A percentile compares a stretch with the other conserved stretches of the same genome.
Conservation (phyloP, 2,797 vertebrate species). For the Crocodylus rhombifer region DNA sequence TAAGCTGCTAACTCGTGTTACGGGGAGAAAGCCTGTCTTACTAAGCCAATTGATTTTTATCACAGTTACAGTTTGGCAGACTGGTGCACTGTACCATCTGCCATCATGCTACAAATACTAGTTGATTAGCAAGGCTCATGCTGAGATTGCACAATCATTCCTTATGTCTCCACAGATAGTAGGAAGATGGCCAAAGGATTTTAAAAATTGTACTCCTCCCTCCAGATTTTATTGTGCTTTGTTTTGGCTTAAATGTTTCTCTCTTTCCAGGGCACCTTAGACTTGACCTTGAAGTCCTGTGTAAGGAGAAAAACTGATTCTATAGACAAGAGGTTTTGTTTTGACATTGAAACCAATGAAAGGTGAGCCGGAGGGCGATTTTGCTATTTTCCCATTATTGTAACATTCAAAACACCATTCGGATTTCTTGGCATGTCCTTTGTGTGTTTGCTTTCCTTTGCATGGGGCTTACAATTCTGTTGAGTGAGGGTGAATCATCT, state of each 20-base stretch:
- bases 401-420: not conserved
- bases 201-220: not conserved
- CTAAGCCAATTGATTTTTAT: not conserved
- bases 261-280: conserved; percentile 83
- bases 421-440: not conserved
- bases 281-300: conserved; percentile 92
- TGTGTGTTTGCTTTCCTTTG: too few species aligned
- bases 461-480: too few species aligned
- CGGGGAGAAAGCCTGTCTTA: conserved; percentile 8
- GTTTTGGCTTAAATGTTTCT: conserved; percentile 19
- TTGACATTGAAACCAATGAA: conserved; percentile 94
- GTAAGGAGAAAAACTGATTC: conserved; percentile 95
- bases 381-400: not conserved
- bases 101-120: not conserved
- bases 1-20: not conserved
- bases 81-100: not conserved
- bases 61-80: not conserved
- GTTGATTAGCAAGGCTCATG: not conserved
- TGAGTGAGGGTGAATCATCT: too few species aligned
- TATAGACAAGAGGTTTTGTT: conserved; percentile 98
- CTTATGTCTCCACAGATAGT: accelerated
- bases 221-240: not conserved
- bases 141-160: not conserved
- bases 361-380: conserved; percentile 82
- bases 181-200: accelerated